phyloP scores from a whole-genome alignment of 2,888 invertebrate species.

The Pristionchus exspectatus region DNA sequence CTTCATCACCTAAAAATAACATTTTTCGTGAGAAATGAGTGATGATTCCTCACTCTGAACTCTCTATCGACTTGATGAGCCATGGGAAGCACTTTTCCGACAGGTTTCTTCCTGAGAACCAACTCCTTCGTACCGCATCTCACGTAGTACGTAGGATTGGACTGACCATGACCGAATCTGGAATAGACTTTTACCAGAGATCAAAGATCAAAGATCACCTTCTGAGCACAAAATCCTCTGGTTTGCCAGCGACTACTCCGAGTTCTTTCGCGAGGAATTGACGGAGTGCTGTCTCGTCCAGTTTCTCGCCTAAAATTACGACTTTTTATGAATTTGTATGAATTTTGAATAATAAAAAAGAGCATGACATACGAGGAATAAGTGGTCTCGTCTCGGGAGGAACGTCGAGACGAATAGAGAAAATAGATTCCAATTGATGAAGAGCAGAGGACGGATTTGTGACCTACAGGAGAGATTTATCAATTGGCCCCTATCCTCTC shows the following conservation, averaged over 20 bases:
- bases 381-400: constrained; percentile 53
- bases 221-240: constrained; percentile 33
- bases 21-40: constrained; percentile 8
- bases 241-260: not conserved
- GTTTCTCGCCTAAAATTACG: not conserved
- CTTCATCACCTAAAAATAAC: constrained; percentile 77
- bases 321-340: not conserved
- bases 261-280: constrained; percentile 54
- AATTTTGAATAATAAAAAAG: not conserved
- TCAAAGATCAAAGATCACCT: constrained; percentile 36
- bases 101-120: constrained; percentile 81
- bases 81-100: constrained; percentile 79
- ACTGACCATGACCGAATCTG: constrained; percentile 80
- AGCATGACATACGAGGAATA: constrained; percentile 2
- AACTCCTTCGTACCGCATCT: constrained; percentile 78
- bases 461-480: constrained; percentile 29
- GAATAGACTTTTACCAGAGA: not conserved
- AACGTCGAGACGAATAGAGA: constrained; percentile 24
- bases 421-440: constrained; percentile 35
- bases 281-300: constrained; percentile 37
- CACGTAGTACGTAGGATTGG: constrained; percentile 81
- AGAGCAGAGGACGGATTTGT: not conserved
- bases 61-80: constrained; percentile 81
- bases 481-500: not conserved
- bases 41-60: constrained; percentile 77